These are phyloP conservation scores for Lymantria monacha DNA, from an alignment of 2,888 invertebrate species.

Conservation along the genomic window DNA sequence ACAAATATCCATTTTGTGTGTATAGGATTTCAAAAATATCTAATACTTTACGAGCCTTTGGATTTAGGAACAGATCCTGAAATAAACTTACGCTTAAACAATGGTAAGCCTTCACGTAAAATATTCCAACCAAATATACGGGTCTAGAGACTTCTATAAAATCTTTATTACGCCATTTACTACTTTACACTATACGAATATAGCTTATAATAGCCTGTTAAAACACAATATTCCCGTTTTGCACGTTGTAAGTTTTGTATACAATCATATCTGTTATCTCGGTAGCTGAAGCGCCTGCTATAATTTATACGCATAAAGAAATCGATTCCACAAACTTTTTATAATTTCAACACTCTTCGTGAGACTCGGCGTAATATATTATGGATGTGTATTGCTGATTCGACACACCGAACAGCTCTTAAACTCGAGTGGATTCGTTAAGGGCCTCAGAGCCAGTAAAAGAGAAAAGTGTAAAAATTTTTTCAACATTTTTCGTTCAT, in stretches of 20 bases:
- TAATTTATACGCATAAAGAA: conserved; percentile 27
- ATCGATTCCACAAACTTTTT: conserved; percentile 48
- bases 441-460: too few species aligned
- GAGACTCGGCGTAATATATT: conserved; percentile 36
- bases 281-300: neutral
- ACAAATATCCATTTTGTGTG: too few species aligned
- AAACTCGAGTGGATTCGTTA: conserved; percentile 22
- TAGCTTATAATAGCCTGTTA: neutral
- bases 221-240: neutral
- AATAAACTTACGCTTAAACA: neutral
- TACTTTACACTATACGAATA: neutral
- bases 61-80: neutral
- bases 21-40: too few species aligned
- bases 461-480: conserved; percentile 21
- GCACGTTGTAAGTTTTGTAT: neutral
- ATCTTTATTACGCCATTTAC: neutral
- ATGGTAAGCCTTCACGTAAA: conserved; percentile 1
- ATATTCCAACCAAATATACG: conserved; percentile 1
- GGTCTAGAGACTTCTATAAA: neutral
- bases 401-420: conserved; percentile 34
- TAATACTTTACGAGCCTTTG: too few species aligned
- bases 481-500: conserved; percentile 20
- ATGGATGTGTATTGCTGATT: conserved; percentile 54
- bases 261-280: neutral
- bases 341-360: conserved; percentile 37